These are phyloP conservation scores for Acanthaster planci DNA, from an alignment of 35 echinoderm and acorn worm genomes.

Conservation along the genomic window DNA sequence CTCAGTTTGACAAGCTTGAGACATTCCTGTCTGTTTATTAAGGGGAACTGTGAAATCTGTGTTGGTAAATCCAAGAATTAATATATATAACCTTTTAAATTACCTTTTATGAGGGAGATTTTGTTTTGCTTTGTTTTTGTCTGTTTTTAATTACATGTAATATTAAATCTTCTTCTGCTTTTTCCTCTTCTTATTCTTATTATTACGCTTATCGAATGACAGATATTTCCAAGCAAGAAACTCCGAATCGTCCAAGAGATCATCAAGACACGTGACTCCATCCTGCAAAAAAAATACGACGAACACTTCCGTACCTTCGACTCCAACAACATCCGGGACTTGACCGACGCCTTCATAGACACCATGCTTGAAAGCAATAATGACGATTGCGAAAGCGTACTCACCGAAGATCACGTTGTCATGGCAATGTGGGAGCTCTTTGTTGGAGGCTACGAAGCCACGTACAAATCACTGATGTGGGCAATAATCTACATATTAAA, in stretches of 20 bases:
- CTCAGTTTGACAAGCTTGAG: no score
- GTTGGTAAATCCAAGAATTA: no score
- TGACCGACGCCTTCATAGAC: conserved; percentile 82
- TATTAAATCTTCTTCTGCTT: no score
- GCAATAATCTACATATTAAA: conserved; percentile 79
- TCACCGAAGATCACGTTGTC: conserved; percentile 91
- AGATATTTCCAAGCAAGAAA: conserved; percentile 98
- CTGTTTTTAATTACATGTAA: no score
- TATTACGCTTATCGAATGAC: no score
- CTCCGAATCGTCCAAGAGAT: conserved; percentile 84
- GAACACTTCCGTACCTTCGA: conserved; percentile 94
- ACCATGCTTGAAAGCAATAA: conserved; percentile 77
- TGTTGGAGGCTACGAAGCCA: conserved; percentile 84
- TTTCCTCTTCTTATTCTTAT: no score
- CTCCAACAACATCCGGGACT: conserved; percentile 83
- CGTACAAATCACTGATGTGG: conserved; percentile 87
- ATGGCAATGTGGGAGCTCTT: conserved; percentile 99
- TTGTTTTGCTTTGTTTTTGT: background rate
- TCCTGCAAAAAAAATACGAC: conserved; percentile 93
- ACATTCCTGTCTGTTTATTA: no score
- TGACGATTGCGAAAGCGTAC: conserved; percentile 53
- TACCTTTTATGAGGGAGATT: no score
- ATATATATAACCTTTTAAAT: no score
- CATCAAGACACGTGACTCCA: conserved; percentile 75
- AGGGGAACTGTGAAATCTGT: no score